Evolutionary conservation across 2,113 vertebrate genomes (phyloP).

Genomic region (Gopherus flavomarginatus): DNA sequence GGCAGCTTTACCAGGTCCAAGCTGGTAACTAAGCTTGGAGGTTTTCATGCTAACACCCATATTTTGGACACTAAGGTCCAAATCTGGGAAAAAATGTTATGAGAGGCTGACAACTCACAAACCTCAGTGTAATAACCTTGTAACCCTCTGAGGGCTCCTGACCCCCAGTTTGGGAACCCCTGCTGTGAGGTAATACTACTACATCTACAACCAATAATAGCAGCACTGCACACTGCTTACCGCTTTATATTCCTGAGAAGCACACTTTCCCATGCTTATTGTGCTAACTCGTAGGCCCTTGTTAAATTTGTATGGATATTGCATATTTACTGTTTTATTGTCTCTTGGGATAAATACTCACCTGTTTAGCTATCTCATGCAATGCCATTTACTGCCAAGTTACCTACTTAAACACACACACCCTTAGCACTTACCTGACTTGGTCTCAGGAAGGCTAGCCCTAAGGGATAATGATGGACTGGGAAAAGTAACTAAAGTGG

Average conservation of each 20-base stretch:
- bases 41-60: too few species aligned
- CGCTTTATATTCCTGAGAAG: not conserved
- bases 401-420: not conserved
- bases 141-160: too few species aligned
- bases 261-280: not conserved
- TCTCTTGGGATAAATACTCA: not conserved
- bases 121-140: too few species aligned
- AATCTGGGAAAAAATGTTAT: too few species aligned
- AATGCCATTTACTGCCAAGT: not conserved
- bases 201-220: not conserved
- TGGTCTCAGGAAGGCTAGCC: not conserved
- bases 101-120: too few species aligned
- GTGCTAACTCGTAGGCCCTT: not conserved
- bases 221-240: not conserved
- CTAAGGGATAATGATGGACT: not conserved
- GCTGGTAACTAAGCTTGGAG: too few species aligned
- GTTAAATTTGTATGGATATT: not conserved
- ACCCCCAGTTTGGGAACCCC: too few species aligned
- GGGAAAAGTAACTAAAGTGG: not conserved
- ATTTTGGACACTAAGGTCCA: too few species aligned
- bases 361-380: not conserved
- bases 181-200: not conserved
- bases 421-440: constrained; percentile 25
- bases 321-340: not conserved
- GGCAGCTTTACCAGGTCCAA: too few species aligned